phyloP scores from a whole-genome alignment of 2,797 vertebrate genomes.

The Macroramphosus scolopax region DNA sequence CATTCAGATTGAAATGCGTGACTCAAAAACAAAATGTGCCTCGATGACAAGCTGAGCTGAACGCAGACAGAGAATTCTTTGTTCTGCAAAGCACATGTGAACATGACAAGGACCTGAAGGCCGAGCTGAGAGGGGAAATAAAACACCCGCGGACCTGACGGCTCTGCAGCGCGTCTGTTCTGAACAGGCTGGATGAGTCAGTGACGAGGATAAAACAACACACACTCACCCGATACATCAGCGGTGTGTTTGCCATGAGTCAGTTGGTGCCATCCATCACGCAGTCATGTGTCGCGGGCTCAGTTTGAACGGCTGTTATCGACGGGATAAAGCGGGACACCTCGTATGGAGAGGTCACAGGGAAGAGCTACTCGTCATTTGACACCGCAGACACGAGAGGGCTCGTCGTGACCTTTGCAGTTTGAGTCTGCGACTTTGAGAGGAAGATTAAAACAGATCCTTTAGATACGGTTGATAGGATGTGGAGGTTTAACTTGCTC shows the following conservation, averaged over 20 bases:
- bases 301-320: slow-evolving; percentile 44
- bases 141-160: slow-evolving; percentile 11
- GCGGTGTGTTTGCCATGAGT: slow-evolving; percentile 54
- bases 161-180: slow-evolving; percentile 22
- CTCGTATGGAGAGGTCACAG: slow-evolving; percentile 23
- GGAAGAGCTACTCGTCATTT: slow-evolving; percentile 6
- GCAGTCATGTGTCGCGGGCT: slow-evolving; percentile 28
- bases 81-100: no score
- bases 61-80: background rate
- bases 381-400: no score
- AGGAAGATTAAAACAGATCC: no score
- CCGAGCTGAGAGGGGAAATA: background rate
- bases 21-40: no score
- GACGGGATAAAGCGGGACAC: slow-evolving; percentile 14
- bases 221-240: slow-evolving; percentile 14
- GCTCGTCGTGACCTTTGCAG: no score
- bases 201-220: slow-evolving; percentile 26
- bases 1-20: no score
- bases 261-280: slow-evolving; percentile 33
- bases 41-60: background rate
- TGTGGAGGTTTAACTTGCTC: no score
- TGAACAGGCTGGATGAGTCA: slow-evolving; percentile 39
- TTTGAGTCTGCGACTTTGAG: no score
- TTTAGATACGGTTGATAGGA: no score
- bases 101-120: background rate